These are phyloP conservation scores for Paracentrotus lividus DNA, from an alignment of 53 echinoderm and acorn worm genomes.

Conservation along the genomic window DNA sequence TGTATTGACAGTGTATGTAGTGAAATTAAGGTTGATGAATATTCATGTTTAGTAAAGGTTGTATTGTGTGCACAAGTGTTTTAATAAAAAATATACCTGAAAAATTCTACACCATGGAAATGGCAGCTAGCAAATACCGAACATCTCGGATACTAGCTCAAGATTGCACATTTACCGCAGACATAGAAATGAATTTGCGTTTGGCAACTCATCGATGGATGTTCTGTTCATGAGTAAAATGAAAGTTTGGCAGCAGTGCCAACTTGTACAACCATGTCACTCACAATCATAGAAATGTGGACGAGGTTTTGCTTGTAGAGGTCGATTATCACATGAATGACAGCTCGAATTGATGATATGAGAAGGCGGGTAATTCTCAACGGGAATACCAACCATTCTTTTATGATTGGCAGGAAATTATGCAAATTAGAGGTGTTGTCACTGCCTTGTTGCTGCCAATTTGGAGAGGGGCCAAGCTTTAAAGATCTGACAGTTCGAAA, in stretches of 20 bases:
- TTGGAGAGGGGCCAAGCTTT: neutral
- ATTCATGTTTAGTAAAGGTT: neutral
- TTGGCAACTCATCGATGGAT: no score
- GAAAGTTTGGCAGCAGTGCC: neutral
- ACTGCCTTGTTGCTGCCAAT: neutral
- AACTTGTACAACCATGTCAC: neutral
- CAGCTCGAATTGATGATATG: neutral
- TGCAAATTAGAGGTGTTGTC: neutral
- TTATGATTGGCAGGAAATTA: conserved; percentile 4
- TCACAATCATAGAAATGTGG: neutral
- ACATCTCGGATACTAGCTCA: neutral
- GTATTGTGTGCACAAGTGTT: neutral
- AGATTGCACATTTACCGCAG: no score
- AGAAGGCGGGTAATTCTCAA: neutral
- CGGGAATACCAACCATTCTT: neutral
- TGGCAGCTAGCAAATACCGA: neutral
- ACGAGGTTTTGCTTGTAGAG: neutral
- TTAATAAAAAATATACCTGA: no score
- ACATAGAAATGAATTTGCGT: no score
- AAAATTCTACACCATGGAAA: neutral
- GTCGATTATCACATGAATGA: conserved; percentile 3
- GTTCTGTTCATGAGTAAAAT: neutral
- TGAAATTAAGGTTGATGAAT: neutral
- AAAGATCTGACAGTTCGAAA: neutral
- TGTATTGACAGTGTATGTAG: conserved; percentile 22